Percentiles rank a stretch among this genome's conserved stretches.
These are phyloP conservation scores for Samia ricini DNA, from an alignment of 1,140 invertebrate genomes.

Conservation along the genomic window DNA sequence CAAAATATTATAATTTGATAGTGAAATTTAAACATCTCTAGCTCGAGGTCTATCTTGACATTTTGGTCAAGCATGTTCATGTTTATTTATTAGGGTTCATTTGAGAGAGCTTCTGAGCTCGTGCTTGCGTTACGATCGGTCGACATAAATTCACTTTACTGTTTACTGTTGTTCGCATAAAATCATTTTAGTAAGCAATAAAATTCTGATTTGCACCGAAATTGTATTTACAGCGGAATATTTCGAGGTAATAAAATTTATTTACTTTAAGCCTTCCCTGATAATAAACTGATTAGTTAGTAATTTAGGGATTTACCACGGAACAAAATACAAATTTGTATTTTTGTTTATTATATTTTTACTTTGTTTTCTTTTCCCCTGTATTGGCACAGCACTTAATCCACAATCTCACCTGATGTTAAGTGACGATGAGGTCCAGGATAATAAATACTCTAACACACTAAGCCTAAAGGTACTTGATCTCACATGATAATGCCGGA, in stretches of 20 bases:
- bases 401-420: too few species aligned
- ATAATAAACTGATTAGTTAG: background rate
- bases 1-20: too few species aligned
- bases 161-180: constrained; percentile 6
- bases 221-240: background rate
- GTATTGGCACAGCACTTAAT: too few species aligned
- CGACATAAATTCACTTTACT: constrained; percentile 11
- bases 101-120: constrained; percentile 6
- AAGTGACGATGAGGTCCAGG: too few species aligned
- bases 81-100: constrained; percentile 16
- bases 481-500: too few species aligned
- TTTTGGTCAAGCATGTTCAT: constrained; percentile 15
- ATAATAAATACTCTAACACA: too few species aligned
- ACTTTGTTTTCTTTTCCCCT: too few species aligned
- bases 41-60: constrained; percentile 2
- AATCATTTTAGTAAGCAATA: constrained; percentile 13
- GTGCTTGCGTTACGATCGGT: constrained; percentile 2
- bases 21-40: background rate
- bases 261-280: background rate
- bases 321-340: too few species aligned
- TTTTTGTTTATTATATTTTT: too few species aligned
- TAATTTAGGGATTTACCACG: too few species aligned
- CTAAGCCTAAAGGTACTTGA: too few species aligned
- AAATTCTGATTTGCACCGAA: constrained; percentile 6
- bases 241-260: background rate